Evolutionary conservation across 2,888 invertebrate species (phyloP).

Genomic region (Spatulosminthurus flaviceps): DNA sequence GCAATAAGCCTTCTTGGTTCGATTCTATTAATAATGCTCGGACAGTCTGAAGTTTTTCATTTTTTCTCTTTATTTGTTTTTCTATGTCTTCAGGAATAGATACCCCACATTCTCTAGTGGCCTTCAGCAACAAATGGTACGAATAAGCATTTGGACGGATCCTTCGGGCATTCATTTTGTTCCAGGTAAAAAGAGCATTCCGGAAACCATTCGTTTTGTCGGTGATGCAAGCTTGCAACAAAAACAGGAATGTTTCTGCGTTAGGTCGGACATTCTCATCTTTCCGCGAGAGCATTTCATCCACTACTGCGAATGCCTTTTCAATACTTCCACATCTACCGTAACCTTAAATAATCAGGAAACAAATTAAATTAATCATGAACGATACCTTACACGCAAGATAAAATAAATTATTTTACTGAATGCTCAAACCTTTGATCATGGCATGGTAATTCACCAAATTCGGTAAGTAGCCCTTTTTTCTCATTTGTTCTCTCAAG

Average conservation of each 20-base stretch:
- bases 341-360: conserved; percentile 72
- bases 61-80: conserved; percentile 15
- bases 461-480: conserved; percentile 76
- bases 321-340: conserved; percentile 81
- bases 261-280: conserved; percentile 71
- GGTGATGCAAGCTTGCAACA: conserved; percentile 84
- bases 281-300: conserved; percentile 75
- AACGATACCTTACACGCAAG: too few relatives aligned
- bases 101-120: conserved; percentile 82
- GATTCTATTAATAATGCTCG: not conserved
- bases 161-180: conserved; percentile 75
- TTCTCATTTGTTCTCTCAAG: conserved; percentile 75
- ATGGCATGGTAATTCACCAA: conserved; percentile 84
- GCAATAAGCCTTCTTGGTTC: not conserved
- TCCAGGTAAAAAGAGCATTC: conserved; percentile 84
- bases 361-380: not conserved
- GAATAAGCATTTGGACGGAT: conserved; percentile 77
- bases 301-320: conserved; percentile 82
- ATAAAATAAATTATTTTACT: too few relatives aligned
- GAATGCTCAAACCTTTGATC: conserved; percentile 85
- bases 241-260: conserved; percentile 78
- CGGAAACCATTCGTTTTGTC: conserved; percentile 82
- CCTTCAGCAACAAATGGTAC: conserved; percentile 83
- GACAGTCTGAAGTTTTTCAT: not conserved
- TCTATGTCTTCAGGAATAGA: conserved; percentile 65